phyloP scores from a whole-genome alignment of 2,113 vertebrate species.

The Leucopsar rothschildi region DNA sequence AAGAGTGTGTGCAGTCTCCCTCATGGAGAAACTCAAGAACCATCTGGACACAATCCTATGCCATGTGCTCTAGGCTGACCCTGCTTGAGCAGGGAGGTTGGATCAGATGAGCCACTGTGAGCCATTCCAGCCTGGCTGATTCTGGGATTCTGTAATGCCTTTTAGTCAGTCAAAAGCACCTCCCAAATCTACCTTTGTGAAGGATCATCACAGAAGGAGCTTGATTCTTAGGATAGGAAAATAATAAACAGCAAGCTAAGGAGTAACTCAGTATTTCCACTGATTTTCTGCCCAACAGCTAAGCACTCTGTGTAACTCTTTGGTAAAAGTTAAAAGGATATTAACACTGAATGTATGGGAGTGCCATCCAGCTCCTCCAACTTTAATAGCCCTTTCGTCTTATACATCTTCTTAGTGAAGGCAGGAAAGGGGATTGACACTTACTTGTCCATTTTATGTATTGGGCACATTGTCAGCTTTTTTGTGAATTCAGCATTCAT shows the following conservation, averaged over 20 bases:
- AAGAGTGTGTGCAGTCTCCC: neutral
- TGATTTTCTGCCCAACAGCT: neutral
- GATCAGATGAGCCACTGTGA: neutral
- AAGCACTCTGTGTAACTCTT: neutral
- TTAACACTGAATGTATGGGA: fast-evolving
- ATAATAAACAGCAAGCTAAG: neutral
- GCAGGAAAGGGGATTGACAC: neutral
- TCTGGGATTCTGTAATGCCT: neutral
- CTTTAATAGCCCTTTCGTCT: neutral
- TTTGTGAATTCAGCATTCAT: neutral
- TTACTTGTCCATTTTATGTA: neutral
- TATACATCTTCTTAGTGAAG: neutral
- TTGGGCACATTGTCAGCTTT: neutral
- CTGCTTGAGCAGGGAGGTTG: neutral
- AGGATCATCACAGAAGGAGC: neutral
- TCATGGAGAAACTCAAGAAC: neutral
- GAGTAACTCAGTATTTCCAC: neutral
- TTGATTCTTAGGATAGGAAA: neutral
- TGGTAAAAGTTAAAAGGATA: neutral
- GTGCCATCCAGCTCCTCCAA: neutral
- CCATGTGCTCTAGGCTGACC: neutral
- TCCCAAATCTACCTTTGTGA: fast-evolving
- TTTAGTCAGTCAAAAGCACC: neutral
- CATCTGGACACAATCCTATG: fast-evolving
- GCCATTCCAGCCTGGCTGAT: neutral